Percentiles rank a stretch among this genome's conserved stretches.
phyloP scores from a whole-genome alignment of 2,797 vertebrate species.

The Ptychadena robeensis region DNA sequence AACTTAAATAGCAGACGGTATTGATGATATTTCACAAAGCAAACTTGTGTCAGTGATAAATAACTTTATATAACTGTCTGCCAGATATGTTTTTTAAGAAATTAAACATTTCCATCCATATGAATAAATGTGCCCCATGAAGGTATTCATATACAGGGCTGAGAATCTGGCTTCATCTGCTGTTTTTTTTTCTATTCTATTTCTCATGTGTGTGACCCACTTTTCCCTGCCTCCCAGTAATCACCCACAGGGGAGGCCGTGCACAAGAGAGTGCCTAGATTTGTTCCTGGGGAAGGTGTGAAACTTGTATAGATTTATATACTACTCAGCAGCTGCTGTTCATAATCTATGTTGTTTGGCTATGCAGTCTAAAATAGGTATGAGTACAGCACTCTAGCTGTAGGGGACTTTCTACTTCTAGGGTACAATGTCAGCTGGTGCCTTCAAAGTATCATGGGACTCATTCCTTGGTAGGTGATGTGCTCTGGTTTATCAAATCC shows the following conservation, averaged over 20 bases:
- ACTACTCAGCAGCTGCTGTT: slow-evolving; percentile 19
- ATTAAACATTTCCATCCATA: not conserved
- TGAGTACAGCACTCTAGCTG: not conserved
- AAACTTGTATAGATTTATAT: slow-evolving; percentile 19
- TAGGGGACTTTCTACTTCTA: not conserved
- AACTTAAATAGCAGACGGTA: not conserved
- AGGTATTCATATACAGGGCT: not conserved
- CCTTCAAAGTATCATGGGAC: not conserved
- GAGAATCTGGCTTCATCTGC: slow-evolving; percentile 23
- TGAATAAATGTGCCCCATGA: not conserved
- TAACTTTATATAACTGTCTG: not conserved
- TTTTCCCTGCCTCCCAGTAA: slow-evolving; percentile 51
- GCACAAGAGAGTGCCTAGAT: slow-evolving; percentile 43
- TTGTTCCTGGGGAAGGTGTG: slow-evolving; percentile 33
- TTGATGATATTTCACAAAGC: no score
- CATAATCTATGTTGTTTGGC: not conserved
- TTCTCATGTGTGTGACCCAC: slow-evolving; percentile 56
- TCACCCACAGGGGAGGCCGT: slow-evolving; percentile 56
- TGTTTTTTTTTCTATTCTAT: slow-evolving; percentile 8
- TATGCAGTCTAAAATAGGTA: not conserved
- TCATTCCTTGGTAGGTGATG: not conserved
- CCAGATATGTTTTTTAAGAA: not conserved
- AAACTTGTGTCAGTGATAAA: not conserved
- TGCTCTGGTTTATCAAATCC: not conserved
- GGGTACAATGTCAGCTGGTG: not conserved